Percentiles rank a stretch among this genome's conserved stretches.
Evolutionary conservation across 2,113 vertebrate species (phyloP).

Genomic region (Sylvilagus bachmani): DNA sequence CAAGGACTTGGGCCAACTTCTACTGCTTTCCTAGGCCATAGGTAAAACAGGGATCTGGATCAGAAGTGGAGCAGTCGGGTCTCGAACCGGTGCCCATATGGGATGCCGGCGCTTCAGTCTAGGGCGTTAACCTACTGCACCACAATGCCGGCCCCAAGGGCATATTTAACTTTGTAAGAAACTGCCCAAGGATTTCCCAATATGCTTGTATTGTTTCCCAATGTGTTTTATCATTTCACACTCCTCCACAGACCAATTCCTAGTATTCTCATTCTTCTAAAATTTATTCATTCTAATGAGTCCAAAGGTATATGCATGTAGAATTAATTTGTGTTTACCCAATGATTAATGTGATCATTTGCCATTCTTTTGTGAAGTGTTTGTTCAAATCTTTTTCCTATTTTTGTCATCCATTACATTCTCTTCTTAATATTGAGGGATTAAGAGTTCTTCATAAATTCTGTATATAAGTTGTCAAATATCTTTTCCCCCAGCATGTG

Average conservation of each 20-base stretch:
- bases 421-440: not conserved
- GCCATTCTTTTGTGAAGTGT: not conserved
- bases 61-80: no score
- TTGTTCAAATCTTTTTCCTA: no score
- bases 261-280: not conserved
- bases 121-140: no score
- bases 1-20: no score
- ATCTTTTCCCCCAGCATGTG: not conserved
- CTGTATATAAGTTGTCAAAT: not conserved
- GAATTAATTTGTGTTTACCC: not conserved
- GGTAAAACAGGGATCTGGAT: no score
- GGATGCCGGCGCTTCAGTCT: no score
- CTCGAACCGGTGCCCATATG: no score
- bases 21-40: no score
- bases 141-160: no score
- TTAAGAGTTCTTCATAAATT: slow-evolving; percentile 26
- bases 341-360: not conserved
- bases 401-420: not conserved
- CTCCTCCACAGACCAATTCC: not conserved
- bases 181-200: not conserved
- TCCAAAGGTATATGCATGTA: not conserved
- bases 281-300: not conserved
- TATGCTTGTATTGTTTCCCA: not conserved
- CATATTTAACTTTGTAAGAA: not conserved
- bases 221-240: not conserved